These are phyloP conservation scores for Holothuria scabra DNA, from an alignment of 53 echinoderm and acorn worm genomes.

Conservation along the genomic window DNA sequence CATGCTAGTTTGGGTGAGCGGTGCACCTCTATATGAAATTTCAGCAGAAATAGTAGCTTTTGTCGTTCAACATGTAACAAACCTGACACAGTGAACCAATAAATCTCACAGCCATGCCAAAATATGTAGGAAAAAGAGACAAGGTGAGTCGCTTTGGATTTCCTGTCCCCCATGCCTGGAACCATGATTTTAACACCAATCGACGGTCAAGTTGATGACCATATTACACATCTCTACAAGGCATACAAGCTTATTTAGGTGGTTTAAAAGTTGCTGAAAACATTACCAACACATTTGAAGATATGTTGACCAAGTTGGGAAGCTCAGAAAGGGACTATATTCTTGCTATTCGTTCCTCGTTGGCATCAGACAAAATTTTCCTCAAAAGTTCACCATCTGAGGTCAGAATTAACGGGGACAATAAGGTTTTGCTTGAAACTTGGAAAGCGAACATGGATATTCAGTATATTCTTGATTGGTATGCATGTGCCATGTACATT, in stretches of 20 bases:
- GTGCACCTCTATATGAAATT: slow-evolving; percentile 10
- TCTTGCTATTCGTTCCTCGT: slow-evolving; percentile 24
- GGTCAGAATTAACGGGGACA: slow-evolving; percentile 58
- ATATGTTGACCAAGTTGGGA: slow-evolving; percentile 26
- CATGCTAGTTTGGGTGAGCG: no score
- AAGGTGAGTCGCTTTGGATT: slow-evolving; percentile 49
- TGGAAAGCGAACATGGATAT: no score
- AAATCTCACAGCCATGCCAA: slow-evolving; percentile 56
- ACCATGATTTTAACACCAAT: slow-evolving; percentile 28
- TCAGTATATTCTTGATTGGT: no score
- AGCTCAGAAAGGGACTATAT: slow-evolving; percentile 48
- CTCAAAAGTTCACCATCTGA: no score
- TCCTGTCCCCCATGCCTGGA: slow-evolving; percentile 43
- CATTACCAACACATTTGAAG: neutral
- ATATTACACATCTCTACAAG: neutral
- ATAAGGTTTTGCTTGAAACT: slow-evolving; percentile 40
- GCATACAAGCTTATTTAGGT: neutral
- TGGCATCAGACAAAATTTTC: slow-evolving; percentile 49
- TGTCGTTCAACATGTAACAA: slow-evolving; percentile 30
- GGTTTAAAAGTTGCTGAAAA: neutral
- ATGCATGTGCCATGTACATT: no score
- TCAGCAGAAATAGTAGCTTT: slow-evolving; percentile 1
- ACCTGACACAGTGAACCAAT: slow-evolving; percentile 8
- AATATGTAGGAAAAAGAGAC: slow-evolving; percentile 35
- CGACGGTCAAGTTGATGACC: neutral